Conservation (phyloP, 1,140 invertebrate genomes). For the Hetaerina americana region DNA sequence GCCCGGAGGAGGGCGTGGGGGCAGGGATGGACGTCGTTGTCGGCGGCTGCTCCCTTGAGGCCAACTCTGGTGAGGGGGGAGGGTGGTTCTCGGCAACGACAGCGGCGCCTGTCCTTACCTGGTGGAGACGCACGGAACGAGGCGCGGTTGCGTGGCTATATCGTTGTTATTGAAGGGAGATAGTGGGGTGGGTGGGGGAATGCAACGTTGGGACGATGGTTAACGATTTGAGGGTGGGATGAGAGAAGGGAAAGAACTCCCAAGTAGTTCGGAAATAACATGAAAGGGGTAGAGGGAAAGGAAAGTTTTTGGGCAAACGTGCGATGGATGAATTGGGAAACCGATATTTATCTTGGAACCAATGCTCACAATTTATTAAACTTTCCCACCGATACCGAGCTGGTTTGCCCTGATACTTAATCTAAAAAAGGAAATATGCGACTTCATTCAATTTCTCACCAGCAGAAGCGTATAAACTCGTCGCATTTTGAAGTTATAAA, state of each 20-base stretch:
- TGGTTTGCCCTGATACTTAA: no score
- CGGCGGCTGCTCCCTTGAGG: not conserved
- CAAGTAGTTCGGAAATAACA: not conserved
- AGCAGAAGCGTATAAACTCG: no score
- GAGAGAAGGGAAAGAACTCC: no score
- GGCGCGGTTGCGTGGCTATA: not conserved
- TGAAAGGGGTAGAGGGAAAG: not conserved
- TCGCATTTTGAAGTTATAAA: no score
- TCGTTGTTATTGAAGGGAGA: not conserved
- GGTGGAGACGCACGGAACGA: not conserved
- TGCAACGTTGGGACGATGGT: not conserved
- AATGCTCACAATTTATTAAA: no score
- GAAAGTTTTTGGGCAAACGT: not conserved
- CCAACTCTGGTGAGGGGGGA: not conserved
- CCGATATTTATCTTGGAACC: no score
- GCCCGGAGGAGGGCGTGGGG: not conserved
- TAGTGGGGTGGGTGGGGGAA: no score
- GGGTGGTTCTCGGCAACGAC: not conserved
- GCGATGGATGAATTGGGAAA: no score
- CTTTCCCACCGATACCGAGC: no score
- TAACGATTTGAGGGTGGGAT: not conserved
- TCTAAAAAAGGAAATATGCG: no score
- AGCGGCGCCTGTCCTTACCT: not conserved
- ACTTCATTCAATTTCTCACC: no score
- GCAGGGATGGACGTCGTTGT: not conserved